A percentile compares a stretch with the other conserved stretches of the same genome.
Evolutionary conservation across 1,140 invertebrate species (phyloP).

Genomic region (Trichonephila clavata): DNA sequence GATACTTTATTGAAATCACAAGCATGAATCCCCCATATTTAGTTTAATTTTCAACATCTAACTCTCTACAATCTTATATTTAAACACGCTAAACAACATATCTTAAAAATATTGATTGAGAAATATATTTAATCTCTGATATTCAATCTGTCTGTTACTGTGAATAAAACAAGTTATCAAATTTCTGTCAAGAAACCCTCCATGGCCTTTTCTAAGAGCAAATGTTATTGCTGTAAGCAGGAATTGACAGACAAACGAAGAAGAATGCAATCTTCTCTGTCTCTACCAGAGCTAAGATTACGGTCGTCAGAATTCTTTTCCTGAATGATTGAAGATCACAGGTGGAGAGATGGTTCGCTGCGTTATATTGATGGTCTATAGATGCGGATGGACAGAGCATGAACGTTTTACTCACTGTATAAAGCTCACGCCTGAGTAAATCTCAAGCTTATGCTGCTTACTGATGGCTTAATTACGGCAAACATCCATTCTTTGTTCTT

Average conservation of each 20-base stretch:
- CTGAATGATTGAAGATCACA: conserved; percentile 37
- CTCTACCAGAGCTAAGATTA: not conserved
- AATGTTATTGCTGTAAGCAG: not conserved
- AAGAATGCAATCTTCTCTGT: conserved; percentile 6
- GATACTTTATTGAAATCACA: too few species aligned
- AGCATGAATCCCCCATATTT: too few species aligned
- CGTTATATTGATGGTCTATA: conserved; percentile 34
- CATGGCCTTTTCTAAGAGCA: not conserved
- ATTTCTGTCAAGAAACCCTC: too few species aligned
- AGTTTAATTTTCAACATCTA: too few species aligned
- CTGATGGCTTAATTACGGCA: conserved; percentile 62
- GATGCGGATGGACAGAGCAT: not conserved
- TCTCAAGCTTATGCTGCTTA: conserved; percentile 56
- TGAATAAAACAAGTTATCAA: too few species aligned
- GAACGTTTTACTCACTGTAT: conserved; percentile 26
- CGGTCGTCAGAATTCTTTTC: conserved; percentile 33
- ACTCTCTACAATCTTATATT: too few species aligned
- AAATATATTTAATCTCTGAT: too few species aligned
- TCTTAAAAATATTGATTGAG: too few species aligned
- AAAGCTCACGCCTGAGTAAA: conserved; percentile 24
- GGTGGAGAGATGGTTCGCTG: not conserved
- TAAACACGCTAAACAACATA: too few species aligned
- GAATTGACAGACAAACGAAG: not conserved
- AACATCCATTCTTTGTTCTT: not conserved
- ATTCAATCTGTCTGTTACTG: too few species aligned